These are phyloP conservation scores for Lysandra coridon DNA, from an alignment of 2,888 invertebrate species.

Conservation along the genomic window DNA sequence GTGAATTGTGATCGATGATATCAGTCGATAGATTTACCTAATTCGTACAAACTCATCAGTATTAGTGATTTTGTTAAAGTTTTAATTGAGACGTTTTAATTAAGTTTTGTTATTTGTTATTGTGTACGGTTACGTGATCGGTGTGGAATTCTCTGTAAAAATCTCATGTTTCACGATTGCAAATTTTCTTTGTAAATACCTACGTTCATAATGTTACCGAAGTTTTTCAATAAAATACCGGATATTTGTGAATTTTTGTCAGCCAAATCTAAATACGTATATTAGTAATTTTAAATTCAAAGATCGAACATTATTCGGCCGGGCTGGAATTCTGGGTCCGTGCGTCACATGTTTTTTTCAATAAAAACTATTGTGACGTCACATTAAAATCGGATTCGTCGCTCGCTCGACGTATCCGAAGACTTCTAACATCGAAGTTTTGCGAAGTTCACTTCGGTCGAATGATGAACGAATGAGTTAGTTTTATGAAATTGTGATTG, in stretches of 20 bases:
- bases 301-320: conserved; percentile 42
- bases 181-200: conserved; percentile 37
- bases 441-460: not conserved
- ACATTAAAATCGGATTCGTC: not conserved
- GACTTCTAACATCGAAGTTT: not conserved
- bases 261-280: conserved; percentile 75
- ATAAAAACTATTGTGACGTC: conserved; percentile 13
- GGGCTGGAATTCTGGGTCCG: not conserved
- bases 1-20: conserved; percentile 62
- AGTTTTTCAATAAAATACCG: conserved; percentile 30
- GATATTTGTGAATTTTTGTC: conserved; percentile 49
- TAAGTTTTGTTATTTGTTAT: conserved; percentile 79
- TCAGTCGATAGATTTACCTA: conserved; percentile 63
- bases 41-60: conserved; percentile 80
- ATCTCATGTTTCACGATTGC: conserved; percentile 39
- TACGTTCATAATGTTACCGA: conserved; percentile 36
- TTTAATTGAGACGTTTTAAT: conserved; percentile 75
- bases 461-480: conserved; percentile 46
- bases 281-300: conserved; percentile 63
- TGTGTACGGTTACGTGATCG: conserved; percentile 49
- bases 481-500: conserved; percentile 71
- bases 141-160: conserved; percentile 34
- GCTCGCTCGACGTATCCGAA: not conserved
- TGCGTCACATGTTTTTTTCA: conserved; percentile 1
- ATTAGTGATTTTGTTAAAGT: conserved; percentile 81